Evolutionary conservation across 2,797 vertebrate genomes (phyloP).

Genomic region (Dendrocincla fuliginosa): DNA sequence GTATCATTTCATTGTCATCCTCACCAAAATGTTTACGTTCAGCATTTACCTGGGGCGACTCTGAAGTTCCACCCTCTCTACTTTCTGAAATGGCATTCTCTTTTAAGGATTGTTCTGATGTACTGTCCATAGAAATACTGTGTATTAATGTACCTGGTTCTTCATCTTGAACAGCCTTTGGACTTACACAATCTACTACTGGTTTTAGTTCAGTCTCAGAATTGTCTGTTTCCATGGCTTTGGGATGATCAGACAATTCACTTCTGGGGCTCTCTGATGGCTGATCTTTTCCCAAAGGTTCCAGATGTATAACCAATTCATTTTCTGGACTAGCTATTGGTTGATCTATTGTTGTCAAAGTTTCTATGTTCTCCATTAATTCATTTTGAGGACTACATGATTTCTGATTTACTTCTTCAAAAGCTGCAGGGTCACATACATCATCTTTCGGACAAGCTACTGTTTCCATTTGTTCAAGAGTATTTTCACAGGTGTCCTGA

Average conservation of each 20-base stretch:
- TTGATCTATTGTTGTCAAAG: background rate
- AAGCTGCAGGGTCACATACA: background rate
- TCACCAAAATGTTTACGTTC: constrained; percentile 71
- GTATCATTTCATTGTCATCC: constrained; percentile 86
- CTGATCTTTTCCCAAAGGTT: background rate
- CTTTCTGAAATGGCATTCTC: background rate
- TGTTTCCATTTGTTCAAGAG: constrained; percentile 5
- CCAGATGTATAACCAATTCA: background rate
- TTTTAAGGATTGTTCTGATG: constrained; percentile 38
- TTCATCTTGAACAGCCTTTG: constrained; percentile 9
- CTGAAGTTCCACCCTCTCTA: constrained; percentile 3
- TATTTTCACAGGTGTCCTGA: background rate
- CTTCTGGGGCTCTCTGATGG: background rate
- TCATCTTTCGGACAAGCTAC: constrained; percentile 36
- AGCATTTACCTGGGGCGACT: background rate
- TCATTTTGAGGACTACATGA: background rate
- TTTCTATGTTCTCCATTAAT: background rate
- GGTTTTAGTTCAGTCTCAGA: constrained; percentile 22
- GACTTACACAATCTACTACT: background rate
- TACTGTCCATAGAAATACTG: background rate
- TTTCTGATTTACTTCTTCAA: background rate
- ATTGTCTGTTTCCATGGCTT: background rate
- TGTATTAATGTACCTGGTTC: constrained; percentile 29
- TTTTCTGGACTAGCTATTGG: background rate
- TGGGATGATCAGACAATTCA: background rate